Evolutionary conservation across 1,140 invertebrate species (phyloP).

Genomic region (Conus ventricosus): DNA sequence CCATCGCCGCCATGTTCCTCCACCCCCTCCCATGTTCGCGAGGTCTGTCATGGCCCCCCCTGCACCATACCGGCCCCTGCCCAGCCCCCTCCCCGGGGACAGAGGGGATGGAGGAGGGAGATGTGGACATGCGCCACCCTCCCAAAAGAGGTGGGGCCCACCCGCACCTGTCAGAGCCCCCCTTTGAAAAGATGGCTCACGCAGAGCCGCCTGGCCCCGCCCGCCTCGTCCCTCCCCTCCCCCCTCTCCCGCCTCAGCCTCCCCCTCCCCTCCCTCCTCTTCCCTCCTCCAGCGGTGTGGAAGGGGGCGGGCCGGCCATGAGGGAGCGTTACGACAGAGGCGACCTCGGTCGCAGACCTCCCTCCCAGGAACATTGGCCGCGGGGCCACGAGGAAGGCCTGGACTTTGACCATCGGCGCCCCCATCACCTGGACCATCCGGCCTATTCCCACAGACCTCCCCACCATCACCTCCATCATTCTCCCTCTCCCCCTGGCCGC

Average conservation of each 20-base stretch:
- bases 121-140: constrained; percentile 29
- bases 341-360: neutral
- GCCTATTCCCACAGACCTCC: neutral
- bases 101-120: constrained; percentile 5
- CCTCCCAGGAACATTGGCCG: neutral
- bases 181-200: neutral
- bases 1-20: constrained; percentile 20
- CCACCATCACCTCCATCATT: neutral
- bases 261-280: constrained; percentile 39
- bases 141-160: neutral
- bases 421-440: neutral
- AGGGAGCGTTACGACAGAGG: neutral
- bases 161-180: neutral
- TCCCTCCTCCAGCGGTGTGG: constrained; percentile 22
- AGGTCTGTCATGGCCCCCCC: neutral
- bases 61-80: neutral
- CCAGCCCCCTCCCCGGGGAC: constrained; percentile 48
- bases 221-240: constrained; percentile 36
- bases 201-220: neutral
- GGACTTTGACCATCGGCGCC: constrained; percentile 13
- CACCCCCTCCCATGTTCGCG: neutral
- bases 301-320: neutral
- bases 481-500: constrained; percentile 1
- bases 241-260: constrained; percentile 34
- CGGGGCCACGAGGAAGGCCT: neutral